Percentiles rank a stretch among this genome's conserved stretches.
phyloP scores from a whole-genome alignment of 2,113 vertebrate species.

The Mustelus asterias region DNA sequence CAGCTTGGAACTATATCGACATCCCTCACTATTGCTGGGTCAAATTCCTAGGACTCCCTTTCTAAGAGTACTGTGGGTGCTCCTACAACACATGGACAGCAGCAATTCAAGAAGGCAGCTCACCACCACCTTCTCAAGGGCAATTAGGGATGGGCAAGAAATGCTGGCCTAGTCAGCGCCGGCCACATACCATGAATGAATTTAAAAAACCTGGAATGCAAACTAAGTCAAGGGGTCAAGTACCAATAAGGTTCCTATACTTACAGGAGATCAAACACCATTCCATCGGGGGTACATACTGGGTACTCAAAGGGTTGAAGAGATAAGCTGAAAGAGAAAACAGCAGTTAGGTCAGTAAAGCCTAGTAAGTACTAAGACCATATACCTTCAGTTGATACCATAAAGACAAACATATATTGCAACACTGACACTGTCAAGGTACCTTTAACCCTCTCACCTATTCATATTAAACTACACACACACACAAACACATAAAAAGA shows the following conservation, averaged over 20 bases:
- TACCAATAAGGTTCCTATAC: conserved; percentile 47
- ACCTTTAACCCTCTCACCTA: not conserved
- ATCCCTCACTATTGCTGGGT: too few relatives aligned
- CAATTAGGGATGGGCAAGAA: too few relatives aligned
- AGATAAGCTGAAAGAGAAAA: conserved; percentile 68
- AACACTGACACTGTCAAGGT: not conserved
- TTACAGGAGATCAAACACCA: conserved; percentile 89
- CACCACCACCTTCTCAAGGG: too few relatives aligned
- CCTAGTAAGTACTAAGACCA: not conserved
- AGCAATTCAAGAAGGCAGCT: too few relatives aligned
- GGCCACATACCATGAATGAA: too few relatives aligned
- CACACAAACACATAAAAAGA: not conserved
- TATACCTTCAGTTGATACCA: conserved; percentile 1
- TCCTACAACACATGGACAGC: too few relatives aligned
- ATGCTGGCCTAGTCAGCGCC: too few relatives aligned
- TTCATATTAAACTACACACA: not conserved
- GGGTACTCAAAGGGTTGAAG: conserved; percentile 93
- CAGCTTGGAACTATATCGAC: too few relatives aligned
- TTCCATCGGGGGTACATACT: conserved; percentile 81
- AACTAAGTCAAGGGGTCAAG: not conserved
- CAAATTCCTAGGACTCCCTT: too few relatives aligned
- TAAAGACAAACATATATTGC: not conserved
- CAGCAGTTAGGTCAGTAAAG: conserved; percentile 35
- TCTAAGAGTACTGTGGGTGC: too few relatives aligned
- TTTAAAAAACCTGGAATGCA: not conserved